Percentiles rank a stretch among this genome's conserved stretches.
Evolutionary conservation across 2,888 invertebrate genomes (phyloP).

Genomic region (Glaucopsyche alexis): DNA sequence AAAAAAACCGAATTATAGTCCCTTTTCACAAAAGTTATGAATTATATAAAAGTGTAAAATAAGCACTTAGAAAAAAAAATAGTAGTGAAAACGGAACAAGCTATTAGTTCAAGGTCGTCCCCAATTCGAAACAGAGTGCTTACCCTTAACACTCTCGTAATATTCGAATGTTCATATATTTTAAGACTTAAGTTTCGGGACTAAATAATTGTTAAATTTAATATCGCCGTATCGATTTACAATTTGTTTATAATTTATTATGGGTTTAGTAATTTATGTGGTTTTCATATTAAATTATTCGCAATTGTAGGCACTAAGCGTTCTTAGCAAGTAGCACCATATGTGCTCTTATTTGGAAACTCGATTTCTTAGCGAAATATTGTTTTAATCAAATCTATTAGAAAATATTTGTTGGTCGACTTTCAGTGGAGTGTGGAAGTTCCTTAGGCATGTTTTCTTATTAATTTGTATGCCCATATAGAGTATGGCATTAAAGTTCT

Average conservation of each 20-base stretch:
- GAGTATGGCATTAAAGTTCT: background rate
- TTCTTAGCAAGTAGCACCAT: conserved; percentile 12
- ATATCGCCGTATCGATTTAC: conserved; percentile 30
- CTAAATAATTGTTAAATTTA: conserved; percentile 29
- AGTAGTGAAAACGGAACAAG: no score
- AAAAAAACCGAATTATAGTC: no score
- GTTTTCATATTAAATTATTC: conserved; percentile 26
- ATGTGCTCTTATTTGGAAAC: conserved; percentile 22
- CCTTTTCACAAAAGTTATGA: no score
- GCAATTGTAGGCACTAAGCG: background rate
- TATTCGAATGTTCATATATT: conserved; percentile 33
- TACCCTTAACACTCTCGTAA: conserved; percentile 35
- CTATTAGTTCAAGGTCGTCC: background rate
- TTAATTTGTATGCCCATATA: background rate
- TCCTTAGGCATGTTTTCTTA: background rate
- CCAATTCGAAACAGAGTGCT: conserved; percentile 2
- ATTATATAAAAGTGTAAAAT: no score
- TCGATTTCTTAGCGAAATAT: conserved; percentile 24
- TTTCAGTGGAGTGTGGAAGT: background rate
- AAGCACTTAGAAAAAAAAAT: no score
- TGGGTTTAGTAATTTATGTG: conserved; percentile 29
- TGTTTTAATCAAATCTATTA: conserved; percentile 16
- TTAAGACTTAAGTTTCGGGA: conserved; percentile 32
- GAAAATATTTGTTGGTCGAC: conserved; percentile 9
- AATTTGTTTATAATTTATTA: conserved; percentile 27